These are phyloP conservation scores for Trinorchestia longiramus DNA, from an alignment of 1,140 invertebrate genomes.

Conservation along the genomic window DNA sequence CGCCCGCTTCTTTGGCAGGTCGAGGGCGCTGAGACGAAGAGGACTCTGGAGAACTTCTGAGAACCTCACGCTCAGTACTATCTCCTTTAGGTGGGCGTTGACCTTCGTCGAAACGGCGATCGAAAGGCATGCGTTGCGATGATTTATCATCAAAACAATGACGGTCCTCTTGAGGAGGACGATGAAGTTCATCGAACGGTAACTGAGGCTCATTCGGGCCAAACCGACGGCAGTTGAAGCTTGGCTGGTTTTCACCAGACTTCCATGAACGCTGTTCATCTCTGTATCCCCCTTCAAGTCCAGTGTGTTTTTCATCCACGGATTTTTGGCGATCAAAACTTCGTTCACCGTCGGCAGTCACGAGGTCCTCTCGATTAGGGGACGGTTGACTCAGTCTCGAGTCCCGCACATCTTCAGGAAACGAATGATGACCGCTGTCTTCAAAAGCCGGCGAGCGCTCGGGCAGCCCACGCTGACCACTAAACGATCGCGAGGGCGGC, in stretches of 20 bases:
- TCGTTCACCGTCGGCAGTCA: neutral
- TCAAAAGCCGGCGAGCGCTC: neutral
- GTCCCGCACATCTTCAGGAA: neutral
- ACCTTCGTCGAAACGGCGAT: neutral
- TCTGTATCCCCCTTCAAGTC: neutral
- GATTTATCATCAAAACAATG: neutral
- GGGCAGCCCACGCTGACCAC: neutral
- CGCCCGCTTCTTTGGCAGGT: neutral
- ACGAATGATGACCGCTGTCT: neutral
- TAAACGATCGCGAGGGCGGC: neutral
- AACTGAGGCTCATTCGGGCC: neutral
- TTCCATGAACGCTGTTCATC: constrained; percentile 7
- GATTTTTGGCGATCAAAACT: neutral
- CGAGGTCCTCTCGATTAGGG: neutral
- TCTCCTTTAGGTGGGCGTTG: neutral
- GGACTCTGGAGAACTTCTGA: neutral
- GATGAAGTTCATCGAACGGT: constrained; percentile 30
- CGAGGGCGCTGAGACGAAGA: neutral
- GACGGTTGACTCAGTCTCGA: neutral
- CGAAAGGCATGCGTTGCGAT: neutral
- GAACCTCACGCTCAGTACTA: neutral
- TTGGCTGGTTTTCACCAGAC: neutral
- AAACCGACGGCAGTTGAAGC: neutral
- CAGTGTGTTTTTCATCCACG: neutral
- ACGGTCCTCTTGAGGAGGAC: neutral